Conservation (phyloP, 2,113 vertebrate species). For the Mus pahari region DNA sequence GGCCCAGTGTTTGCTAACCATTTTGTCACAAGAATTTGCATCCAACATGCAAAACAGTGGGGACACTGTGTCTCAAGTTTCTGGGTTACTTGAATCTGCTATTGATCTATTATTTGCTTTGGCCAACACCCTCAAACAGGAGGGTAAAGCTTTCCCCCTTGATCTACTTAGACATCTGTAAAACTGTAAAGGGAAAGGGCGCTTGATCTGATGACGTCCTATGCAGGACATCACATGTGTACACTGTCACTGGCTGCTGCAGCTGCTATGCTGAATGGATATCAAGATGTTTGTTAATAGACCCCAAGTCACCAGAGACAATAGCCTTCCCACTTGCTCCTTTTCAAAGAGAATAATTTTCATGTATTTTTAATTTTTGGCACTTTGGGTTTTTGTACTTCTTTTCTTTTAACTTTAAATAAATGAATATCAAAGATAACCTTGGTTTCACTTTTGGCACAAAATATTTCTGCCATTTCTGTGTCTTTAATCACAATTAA, state of each 20-base stretch:
- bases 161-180: not conserved
- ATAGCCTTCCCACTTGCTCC: not conserved
- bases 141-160: not conserved
- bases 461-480: constrained; percentile 22
- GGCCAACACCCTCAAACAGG: not conserved
- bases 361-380: not conserved
- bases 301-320: not conserved
- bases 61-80: constrained; percentile 3
- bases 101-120: constrained; percentile 10
- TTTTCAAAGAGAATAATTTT: constrained; percentile 21
- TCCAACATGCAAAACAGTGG: not conserved
- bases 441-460: not conserved
- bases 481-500: not conserved
- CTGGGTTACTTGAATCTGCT: constrained; percentile 45
- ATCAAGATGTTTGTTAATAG: not conserved
- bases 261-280: not conserved
- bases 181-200: not conserved
- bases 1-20: not conserved
- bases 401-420: not conserved
- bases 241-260: not conserved
- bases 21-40: not conserved
- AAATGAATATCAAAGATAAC: not conserved
- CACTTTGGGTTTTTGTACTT: not conserved
- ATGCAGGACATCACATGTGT: not conserved
- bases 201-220: not conserved